phyloP scores from a whole-genome alignment of 2,113 vertebrate species.

The Andinoacara biseriatus region DNA sequence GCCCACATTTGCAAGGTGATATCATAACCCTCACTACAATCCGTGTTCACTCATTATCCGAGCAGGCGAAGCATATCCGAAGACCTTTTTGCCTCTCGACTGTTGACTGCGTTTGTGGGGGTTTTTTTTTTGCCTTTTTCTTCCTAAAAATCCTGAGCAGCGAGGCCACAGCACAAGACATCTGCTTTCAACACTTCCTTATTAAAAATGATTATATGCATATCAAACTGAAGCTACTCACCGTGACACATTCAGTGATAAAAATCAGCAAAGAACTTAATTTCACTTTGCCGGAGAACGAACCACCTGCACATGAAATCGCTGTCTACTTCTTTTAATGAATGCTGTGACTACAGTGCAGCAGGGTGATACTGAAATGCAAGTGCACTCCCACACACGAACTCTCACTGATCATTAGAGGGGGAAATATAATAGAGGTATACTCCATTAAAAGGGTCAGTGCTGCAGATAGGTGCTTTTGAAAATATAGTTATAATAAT shows the following conservation, averaged over 20 bases:
- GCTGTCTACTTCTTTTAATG: conserved; percentile 46
- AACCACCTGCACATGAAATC: conserved; percentile 26
- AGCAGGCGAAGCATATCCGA: conserved; percentile 16
- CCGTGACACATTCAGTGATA: background rate
- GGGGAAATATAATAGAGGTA: conserved; percentile 35
- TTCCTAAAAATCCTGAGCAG: background rate
- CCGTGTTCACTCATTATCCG: conserved; percentile 39
- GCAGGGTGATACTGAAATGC: conserved; percentile 48
- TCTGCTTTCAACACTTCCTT: background rate
- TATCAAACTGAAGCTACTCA: background rate
- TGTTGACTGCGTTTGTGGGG: background rate
- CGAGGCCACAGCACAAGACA: background rate
- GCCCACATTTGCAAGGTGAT: conserved; percentile 45
- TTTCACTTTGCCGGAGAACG: conserved; percentile 26
- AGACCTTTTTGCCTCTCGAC: conserved; percentile 1
- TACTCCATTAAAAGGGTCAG: conserved; percentile 46
- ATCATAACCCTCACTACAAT: background rate
- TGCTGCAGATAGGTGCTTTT: conserved; percentile 4
- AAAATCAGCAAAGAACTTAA: conserved; percentile 12
- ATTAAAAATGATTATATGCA: background rate
- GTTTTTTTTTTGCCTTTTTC: background rate
- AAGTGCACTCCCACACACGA: conserved; percentile 54
- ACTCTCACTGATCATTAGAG: conserved; percentile 43
- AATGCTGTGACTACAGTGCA: conserved; percentile 38
- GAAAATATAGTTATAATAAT: conserved; percentile 28